phyloP scores from a whole-genome alignment of 2,797 vertebrate genomes.

The Helarctos malayanus region DNA sequence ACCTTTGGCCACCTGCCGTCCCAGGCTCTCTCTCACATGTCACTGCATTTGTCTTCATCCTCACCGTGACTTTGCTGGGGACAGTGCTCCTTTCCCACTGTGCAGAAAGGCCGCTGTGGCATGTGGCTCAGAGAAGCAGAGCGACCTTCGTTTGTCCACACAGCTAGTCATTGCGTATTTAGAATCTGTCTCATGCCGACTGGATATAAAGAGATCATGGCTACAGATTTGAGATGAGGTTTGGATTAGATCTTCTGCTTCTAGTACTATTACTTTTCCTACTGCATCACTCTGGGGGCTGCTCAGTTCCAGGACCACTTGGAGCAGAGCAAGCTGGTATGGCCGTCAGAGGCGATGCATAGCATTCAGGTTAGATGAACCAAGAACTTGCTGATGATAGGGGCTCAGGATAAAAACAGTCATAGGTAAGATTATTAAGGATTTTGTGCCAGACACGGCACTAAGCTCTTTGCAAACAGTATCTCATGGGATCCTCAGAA shows the following conservation, averaged over 20 bases:
- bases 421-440: not conserved
- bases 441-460: not conserved
- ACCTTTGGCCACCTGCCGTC: not conserved
- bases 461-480: not conserved
- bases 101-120: not conserved
- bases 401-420: not conserved
- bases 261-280: not conserved
- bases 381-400: not conserved
- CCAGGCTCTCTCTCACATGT: not conserved
- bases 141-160: fast-evolving
- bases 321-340: not conserved
- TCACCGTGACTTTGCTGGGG: not conserved
- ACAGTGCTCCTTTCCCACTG: not conserved
- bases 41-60: not conserved
- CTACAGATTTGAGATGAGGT: not conserved
- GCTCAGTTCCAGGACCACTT: not conserved
- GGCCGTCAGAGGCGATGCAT: not conserved
- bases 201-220: not conserved
- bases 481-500: not conserved
- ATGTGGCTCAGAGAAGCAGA: not conserved
- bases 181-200: not conserved
- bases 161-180: not conserved
- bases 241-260: not conserved
- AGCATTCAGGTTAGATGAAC: not conserved
- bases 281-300: not conserved